Evolutionary conservation across 2,888 invertebrate genomes (phyloP), one percentile per base, ranked within the genome.

Genomic region (Ypsolopha sequella): DNA sequence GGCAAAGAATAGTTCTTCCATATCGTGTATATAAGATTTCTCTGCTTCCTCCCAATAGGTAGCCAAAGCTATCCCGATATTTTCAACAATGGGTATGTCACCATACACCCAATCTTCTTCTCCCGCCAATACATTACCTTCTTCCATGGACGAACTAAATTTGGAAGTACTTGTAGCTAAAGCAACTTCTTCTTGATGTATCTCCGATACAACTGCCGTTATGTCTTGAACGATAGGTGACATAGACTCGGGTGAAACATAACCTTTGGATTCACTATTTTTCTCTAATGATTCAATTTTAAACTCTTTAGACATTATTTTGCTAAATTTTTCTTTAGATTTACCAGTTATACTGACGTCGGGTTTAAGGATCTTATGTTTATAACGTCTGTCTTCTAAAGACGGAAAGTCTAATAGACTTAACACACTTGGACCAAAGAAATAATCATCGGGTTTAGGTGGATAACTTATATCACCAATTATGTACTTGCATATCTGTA

Each of bases 1-100:
- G n/a, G 88, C 71, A 55, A 88, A 88, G 58, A 92, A 88, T 44
- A 89, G 60, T 56, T 90, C 80, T 58, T 88, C 80, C 58, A 91
- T 69, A 57, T 89, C 89, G 46, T 76, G 67, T 9, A 89, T 63
- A 56, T 89, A 89, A 2, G 66, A 61, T 56, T 67, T 77, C 63
- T 89, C 89, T 41, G 85, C 61, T 63, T 73, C 73, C 61, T 88
- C 80, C 89, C 89, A 90, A 51, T 85, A 73, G 33, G 74, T 75
- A 0, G 88, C 87, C 55, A 89, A 60, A 24, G 78, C 69, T 36
- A 76, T 58, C 7, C 77, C 70, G 49, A 87, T 73, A 8, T 60
- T 51, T 49, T 74, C 67, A 13, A 77, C 13, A 47, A 88, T 75
- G 6, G 80, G 74, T 44, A 87, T 63, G 13, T 77, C 73, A 10